Conservation (phyloP, 1,140 invertebrate genomes). For the Hyphantria cunea region DNA sequence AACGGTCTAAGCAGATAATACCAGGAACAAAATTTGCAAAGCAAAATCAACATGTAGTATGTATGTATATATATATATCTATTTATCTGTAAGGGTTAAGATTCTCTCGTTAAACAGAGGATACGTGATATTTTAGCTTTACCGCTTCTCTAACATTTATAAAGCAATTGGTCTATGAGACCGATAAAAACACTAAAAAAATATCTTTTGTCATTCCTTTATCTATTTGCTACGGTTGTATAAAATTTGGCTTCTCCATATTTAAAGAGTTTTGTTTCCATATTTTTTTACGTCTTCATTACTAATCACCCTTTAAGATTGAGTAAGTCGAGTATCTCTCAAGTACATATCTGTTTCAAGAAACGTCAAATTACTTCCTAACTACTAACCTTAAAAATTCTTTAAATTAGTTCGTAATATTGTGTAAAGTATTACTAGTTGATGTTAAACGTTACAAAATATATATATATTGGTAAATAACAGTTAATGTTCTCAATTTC, state of each 20-base stretch:
- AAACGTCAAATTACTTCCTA: conserved; percentile 59
- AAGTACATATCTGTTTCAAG: conserved; percentile 70
- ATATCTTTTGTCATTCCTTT: conserved; percentile 7
- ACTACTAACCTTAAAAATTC: conserved; percentile 31
- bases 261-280: conserved; percentile 13
- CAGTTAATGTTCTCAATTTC: conserved; percentile 15
- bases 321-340: conserved; percentile 45
- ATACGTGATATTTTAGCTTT: conserved; percentile 79
- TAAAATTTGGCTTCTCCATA: conserved; percentile 3
- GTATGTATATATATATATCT: conserved; percentile 51
- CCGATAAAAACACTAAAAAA: conserved; percentile 36
- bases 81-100: conserved; percentile 55
- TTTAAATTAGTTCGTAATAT: conserved; percentile 47
- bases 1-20: conserved; percentile 70
- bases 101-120: conserved; percentile 68
- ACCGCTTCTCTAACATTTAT: conserved; percentile 68
- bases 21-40: conserved; percentile 62
- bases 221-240: conserved; percentile 14
- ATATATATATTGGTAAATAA: conserved; percentile 14
- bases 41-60: conserved; percentile 60
- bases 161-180: conserved; percentile 64
- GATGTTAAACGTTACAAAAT: conserved; percentile 35
- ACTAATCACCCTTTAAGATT: conserved; percentile 15
- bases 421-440: conserved; percentile 62
- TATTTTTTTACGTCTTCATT: conserved; percentile 13